Conservation (phyloP, 2,888 invertebrate genomes). For the Blera fallax region DNA sequence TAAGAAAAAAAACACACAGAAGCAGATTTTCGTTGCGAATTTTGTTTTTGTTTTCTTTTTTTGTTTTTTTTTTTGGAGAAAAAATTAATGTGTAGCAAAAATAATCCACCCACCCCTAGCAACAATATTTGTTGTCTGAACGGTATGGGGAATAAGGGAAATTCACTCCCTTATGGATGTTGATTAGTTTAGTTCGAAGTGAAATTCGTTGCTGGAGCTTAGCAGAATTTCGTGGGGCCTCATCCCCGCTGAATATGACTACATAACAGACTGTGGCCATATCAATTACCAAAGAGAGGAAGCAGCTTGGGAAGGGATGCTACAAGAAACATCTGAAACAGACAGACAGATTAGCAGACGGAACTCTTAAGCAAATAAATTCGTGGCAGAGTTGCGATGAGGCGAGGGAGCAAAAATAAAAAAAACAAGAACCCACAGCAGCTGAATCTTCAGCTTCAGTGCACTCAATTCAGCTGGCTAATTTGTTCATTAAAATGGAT, state of each 20-base stretch:
- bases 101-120: constrained; percentile 44
- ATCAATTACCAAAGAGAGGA: constrained; percentile 52
- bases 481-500: constrained; percentile 59
- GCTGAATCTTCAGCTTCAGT: constrained; percentile 52
- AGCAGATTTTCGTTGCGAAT: background rate
- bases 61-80: background rate
- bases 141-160: background rate
- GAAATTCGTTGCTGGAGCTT: constrained; percentile 22
- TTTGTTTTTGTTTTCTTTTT: too few species aligned
- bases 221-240: background rate
- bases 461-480: constrained; percentile 48
- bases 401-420: background rate
- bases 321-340: constrained; percentile 64
- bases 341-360: constrained; percentile 62
- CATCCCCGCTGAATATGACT: constrained; percentile 1
- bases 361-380: constrained; percentile 24
- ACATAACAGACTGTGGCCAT: constrained; percentile 57
- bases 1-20: background rate
- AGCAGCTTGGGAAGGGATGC: constrained; percentile 5
- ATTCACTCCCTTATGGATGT: constrained; percentile 16
- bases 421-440: constrained; percentile 9
- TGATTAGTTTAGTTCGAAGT: constrained; percentile 53
- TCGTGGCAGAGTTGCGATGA: background rate
- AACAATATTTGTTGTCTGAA: constrained; percentile 35
- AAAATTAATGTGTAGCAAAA: constrained; percentile 59